A percentile compares a stretch with the other conserved stretches of the same genome.
These are phyloP conservation scores for Chaetodon auriga DNA, from an alignment of 2,113 vertebrate genomes.

Conservation along the genomic window DNA sequence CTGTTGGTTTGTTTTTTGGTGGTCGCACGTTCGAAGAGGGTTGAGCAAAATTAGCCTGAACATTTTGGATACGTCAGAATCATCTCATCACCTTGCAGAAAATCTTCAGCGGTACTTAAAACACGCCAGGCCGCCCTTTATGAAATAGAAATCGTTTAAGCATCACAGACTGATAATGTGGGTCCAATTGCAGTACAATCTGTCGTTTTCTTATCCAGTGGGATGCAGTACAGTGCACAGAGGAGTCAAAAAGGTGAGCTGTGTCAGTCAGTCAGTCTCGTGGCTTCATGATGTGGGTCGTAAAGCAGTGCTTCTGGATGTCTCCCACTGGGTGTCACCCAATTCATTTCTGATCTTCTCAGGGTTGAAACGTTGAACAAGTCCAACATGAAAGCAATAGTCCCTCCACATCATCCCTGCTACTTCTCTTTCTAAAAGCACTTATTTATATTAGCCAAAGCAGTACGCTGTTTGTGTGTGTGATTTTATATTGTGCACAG, in stretches of 20 bases:
- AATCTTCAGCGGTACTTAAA: conserved; percentile 23
- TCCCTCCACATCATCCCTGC: conserved; percentile 27
- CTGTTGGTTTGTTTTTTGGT: conserved; percentile 11
- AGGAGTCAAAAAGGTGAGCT: background rate
- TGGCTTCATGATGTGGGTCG: background rate
- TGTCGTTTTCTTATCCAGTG: conserved; percentile 6
- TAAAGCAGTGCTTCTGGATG: conserved; percentile 11
- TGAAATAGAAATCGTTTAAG: conserved; percentile 3
- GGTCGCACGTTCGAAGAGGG: conserved; percentile 13
- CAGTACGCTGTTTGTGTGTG: conserved; percentile 90
- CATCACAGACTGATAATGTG: conserved; percentile 19
- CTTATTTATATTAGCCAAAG: conserved; percentile 95
- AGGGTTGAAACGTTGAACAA: conserved; percentile 69
- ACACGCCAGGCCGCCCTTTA: conserved; percentile 3
- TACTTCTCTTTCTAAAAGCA: conserved; percentile 41
- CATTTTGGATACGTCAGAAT: background rate
- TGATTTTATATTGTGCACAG: conserved; percentile 89
- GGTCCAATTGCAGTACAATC: conserved; percentile 57
- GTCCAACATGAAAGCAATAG: conserved; percentile 90
- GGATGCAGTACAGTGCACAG: background rate
- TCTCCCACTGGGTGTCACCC: conserved; percentile 42
- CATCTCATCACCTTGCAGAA: background rate
- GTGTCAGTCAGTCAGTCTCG: background rate
- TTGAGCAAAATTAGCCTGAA: conserved; percentile 2
- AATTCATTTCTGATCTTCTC: conserved; percentile 67